A percentile compares a stretch with the other conserved stretches of the same genome.
phyloP scores from a whole-genome alignment of 2,113 vertebrate genomes.

The Phoxinus phoxinus region DNA sequence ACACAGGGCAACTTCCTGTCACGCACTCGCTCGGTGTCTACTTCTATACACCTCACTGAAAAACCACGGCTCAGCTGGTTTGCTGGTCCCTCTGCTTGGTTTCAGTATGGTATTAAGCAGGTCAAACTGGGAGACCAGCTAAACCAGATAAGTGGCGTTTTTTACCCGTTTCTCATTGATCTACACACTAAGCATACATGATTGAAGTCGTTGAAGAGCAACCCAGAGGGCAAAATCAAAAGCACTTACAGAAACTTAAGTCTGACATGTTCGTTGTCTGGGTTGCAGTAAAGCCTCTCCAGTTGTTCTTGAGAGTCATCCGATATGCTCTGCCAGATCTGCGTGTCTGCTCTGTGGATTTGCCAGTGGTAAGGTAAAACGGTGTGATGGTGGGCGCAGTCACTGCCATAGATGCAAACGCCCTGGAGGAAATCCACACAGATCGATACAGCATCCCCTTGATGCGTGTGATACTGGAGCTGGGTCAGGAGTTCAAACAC shows the following conservation, averaged over 20 bases:
- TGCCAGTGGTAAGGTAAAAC: constrained; percentile 97
- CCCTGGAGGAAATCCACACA: constrained; percentile 97
- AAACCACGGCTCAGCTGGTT: background rate
- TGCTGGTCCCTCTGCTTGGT: background rate
- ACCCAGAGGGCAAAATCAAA: background rate
- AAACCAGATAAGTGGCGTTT: background rate
- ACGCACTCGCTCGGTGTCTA: background rate
- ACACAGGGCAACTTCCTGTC: constrained; percentile 34
- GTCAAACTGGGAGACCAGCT: background rate
- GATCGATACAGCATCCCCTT: constrained; percentile 88
- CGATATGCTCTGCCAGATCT: constrained; percentile 91
- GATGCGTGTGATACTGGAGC: constrained; percentile 96
- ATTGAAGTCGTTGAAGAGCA: background rate
- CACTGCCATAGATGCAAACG: constrained; percentile 88
- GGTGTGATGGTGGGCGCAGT: constrained; percentile 94
- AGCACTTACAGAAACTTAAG: constrained; percentile 91
- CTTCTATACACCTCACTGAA: background rate
- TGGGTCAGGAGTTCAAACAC: constrained; percentile 97
- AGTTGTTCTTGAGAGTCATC: constrained; percentile 97
- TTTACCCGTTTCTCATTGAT: background rate
- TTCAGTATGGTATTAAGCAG: background rate
- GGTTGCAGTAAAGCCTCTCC: constrained; percentile 98
- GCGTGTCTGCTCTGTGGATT: constrained; percentile 84
- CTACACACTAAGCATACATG: background rate
- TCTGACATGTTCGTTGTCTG: constrained; percentile 93